These are phyloP conservation scores for Anoplius nigerrimus DNA, from an alignment of 2,888 invertebrate genomes.

Conservation along the genomic window DNA sequence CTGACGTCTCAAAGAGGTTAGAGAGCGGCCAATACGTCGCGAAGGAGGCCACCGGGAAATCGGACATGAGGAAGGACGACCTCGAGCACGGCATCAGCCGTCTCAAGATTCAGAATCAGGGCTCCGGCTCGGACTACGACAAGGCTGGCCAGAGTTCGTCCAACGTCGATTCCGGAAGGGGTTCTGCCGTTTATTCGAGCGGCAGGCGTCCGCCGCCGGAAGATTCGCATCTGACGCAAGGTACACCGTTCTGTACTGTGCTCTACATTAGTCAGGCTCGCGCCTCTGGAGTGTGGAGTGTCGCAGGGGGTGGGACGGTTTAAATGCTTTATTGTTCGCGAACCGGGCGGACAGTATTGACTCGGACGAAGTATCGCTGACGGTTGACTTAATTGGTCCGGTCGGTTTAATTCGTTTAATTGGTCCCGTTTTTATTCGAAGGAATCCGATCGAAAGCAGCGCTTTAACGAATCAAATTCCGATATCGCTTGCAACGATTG, in stretches of 20 bases:
- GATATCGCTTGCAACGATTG: no score
- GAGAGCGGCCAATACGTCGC: conserved; percentile 48
- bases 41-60: conserved; percentile 49
- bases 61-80: conserved; percentile 64
- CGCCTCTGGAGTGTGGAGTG: no score
- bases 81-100: conserved; percentile 68
- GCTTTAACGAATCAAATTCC: no score
- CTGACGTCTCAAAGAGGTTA: conserved; percentile 55
- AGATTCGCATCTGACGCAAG: conserved; percentile 68
- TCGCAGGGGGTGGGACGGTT: no score
- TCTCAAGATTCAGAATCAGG: conserved; percentile 70
- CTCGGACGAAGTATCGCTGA: no score
- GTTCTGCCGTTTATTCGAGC: conserved; percentile 88
- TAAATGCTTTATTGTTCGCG: not conserved
- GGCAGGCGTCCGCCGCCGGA: conserved; percentile 79
- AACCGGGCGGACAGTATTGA: no score
- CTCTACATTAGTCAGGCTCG: no score
- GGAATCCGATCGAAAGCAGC: no score
- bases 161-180: conserved; percentile 87
- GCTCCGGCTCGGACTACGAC: conserved; percentile 81
- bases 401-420: no score
- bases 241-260: conserved; percentile 47
- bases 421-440: no score
- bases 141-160: conserved; percentile 84
- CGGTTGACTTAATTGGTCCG: no score